Evolutionary conservation across 2,113 vertebrate species (phyloP).

Genomic region (Brachypodius melanocephalos): DNA sequence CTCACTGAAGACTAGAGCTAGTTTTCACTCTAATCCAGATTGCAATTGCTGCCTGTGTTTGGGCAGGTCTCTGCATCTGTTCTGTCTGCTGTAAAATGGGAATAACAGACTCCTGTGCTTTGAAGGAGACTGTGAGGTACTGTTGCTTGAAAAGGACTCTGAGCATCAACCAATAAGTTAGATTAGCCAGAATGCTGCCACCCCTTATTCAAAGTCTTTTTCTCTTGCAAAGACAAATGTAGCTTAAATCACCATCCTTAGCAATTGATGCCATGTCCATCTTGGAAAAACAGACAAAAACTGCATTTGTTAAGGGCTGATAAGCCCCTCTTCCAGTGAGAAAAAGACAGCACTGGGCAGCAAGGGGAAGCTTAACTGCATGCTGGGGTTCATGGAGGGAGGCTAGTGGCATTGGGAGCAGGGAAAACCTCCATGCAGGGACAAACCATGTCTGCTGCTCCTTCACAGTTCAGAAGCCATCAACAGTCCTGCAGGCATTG

Average conservation of each 20-base stretch:
- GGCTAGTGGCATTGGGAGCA: background rate
- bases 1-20: slow-evolving; percentile 32
- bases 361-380: background rate
- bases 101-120: slow-evolving; percentile 31
- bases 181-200: background rate
- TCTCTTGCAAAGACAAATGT: background rate
- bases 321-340: background rate
- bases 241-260: background rate
- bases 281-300: background rate
- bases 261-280: background rate
- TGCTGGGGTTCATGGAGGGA: background rate
- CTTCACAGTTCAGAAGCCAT: background rate
- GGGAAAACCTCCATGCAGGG: background rate
- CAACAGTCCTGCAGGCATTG: background rate
- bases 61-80: slow-evolving; percentile 64
- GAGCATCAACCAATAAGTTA: background rate
- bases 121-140: background rate
- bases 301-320: background rate
- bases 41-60: slow-evolving; percentile 3
- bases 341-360: background rate
- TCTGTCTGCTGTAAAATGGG: slow-evolving; percentile 50
- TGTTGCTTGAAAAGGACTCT: background rate
- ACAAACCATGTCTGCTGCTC: accelerated
- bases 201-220: background rate
- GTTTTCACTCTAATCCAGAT: slow-evolving; percentile 44